A percentile compares a stretch with the other conserved stretches of the same genome.
These are phyloP conservation scores for Torymus texanus DNA, from an alignment of 2,888 invertebrate genomes.

Conservation along the genomic window DNA sequence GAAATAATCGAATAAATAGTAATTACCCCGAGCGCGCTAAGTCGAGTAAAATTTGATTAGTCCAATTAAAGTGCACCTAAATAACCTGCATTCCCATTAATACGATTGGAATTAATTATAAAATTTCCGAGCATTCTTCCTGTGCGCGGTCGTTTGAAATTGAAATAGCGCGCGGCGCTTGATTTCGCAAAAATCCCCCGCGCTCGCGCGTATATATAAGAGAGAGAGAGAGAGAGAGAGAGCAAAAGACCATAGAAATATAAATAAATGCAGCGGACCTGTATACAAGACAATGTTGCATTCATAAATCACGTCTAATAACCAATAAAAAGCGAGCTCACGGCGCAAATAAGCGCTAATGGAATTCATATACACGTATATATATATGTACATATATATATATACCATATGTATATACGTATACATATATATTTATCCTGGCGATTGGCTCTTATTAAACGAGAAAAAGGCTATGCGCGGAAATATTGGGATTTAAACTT, in stretches of 20 bases:
- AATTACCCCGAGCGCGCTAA: conserved; percentile 20
- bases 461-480: conserved; percentile 27
- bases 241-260: conserved; percentile 19
- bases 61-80: conserved; percentile 40
- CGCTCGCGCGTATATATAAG: conserved; percentile 1
- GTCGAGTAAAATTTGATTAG: conserved; percentile 51
- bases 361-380: conserved; percentile 44
- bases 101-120: conserved; percentile 43
- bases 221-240: conserved; percentile 2
- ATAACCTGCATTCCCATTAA: conserved; percentile 38
- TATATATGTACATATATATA: neutral
- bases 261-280: conserved; percentile 26
- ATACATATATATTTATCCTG: neutral
- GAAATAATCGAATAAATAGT: conserved; percentile 45
- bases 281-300: conserved; percentile 48
- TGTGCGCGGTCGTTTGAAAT: conserved; percentile 34
- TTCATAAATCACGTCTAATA: conserved; percentile 57
- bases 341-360: conserved; percentile 45
- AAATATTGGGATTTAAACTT: conserved; percentile 53
- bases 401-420: neutral
- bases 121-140: conserved; percentile 44
- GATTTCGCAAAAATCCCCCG: conserved; percentile 44
- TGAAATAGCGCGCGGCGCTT: conserved; percentile 31
- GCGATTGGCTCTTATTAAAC: conserved; percentile 40
- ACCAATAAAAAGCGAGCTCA: conserved; percentile 48